Evolutionary conservation across 2,888 invertebrate species (phyloP).

Genomic region (Therioaphis trifolii): DNA sequence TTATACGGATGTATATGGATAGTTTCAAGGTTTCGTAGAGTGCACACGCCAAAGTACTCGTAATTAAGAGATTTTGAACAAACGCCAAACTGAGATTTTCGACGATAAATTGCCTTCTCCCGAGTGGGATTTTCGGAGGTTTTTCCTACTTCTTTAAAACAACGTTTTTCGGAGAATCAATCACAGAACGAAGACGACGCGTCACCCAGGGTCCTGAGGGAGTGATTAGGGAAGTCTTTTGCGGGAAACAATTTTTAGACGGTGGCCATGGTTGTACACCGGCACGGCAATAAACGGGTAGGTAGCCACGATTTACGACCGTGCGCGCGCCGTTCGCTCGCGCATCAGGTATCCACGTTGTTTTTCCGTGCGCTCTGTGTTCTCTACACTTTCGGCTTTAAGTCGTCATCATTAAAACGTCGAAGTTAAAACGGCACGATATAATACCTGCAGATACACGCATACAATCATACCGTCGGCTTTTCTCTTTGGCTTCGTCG

Average conservation of each 20-base stretch:
- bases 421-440: too few relatives aligned
- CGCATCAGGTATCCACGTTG: too few relatives aligned
- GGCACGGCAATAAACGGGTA: not conserved
- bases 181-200: conserved; percentile 19
- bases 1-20: too few relatives aligned
- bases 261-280: too few relatives aligned
- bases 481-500: not conserved
- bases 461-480: conserved; percentile 4
- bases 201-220: conserved; percentile 17
- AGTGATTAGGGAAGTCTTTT: conserved; percentile 23
- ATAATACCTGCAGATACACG: not conserved
- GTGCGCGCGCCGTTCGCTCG: too few relatives aligned
- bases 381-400: not conserved
- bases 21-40: not conserved
- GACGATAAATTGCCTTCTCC: conserved; percentile 43
- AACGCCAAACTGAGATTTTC: conserved; percentile 38
- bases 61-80: conserved; percentile 53
- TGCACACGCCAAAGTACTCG: not conserved
- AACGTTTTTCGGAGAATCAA: conserved; percentile 42
- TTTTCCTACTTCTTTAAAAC: not conserved
- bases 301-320: not conserved
- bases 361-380: not conserved
- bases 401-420: too few relatives aligned
- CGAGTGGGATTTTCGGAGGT: conserved; percentile 26
- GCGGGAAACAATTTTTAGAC: conserved; percentile 41